Conservation (phyloP, 2,113 vertebrate species). For the Aegypius monachus region DNA sequence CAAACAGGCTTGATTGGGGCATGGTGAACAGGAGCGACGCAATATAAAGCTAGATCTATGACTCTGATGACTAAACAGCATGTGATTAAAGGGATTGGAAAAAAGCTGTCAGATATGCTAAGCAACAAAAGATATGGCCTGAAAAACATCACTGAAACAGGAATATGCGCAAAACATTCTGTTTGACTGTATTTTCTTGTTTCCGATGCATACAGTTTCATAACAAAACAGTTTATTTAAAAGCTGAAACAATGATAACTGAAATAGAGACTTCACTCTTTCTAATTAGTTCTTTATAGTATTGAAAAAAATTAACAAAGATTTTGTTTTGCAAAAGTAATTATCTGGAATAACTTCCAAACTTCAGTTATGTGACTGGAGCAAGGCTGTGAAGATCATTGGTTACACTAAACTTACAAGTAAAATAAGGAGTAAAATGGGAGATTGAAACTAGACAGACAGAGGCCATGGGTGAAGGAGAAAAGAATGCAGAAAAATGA, state of each 20-base stretch:
- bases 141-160: neutral
- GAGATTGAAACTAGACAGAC: neutral
- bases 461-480: neutral
- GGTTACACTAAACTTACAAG: neutral
- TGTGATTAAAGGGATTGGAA: neutral
- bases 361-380: neutral
- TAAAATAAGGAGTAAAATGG: neutral
- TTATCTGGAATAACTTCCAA: neutral
- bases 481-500: neutral
- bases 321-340: neutral
- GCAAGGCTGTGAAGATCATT: neutral
- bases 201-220: neutral
- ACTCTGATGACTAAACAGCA: fast-evolving
- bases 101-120: neutral
- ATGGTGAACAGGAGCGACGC: neutral
- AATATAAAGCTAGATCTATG: neutral
- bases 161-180: neutral
- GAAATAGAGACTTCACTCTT: neutral
- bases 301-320: neutral
- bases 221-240: neutral
- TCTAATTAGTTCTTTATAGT: neutral
- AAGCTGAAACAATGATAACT: neutral
- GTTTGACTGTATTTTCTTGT: neutral
- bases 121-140: neutral
- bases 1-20: neutral